These are phyloP conservation scores for Cheilinus undulatus DNA, from an alignment of 2,113 vertebrate genomes.

Conservation along the genomic window DNA sequence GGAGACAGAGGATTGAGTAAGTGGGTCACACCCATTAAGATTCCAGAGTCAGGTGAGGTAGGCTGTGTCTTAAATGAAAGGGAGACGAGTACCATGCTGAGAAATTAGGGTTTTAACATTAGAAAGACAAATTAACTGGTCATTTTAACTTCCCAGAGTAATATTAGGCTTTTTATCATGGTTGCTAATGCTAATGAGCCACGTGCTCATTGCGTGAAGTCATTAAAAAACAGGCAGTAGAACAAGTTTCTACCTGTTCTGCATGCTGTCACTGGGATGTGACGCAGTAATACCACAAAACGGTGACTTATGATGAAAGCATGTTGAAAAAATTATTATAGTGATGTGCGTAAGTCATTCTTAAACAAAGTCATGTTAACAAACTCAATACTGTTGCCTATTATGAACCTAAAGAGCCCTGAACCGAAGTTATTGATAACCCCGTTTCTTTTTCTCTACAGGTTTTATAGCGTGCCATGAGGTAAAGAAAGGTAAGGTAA, in stretches of 20 bases:
- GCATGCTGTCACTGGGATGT: background rate
- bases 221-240: background rate
- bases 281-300: background rate
- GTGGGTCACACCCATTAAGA: slow-evolving; percentile 17
- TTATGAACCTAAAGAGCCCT: no score
- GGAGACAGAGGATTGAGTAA: background rate
- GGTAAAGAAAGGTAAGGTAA: no score
- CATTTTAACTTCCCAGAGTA: background rate
- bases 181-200: no score
- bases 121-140: no score
- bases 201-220: background rate
- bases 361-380: no score
- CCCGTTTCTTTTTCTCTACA: no score
- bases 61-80: no score
- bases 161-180: background rate
- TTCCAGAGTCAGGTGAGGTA: slow-evolving; percentile 9
- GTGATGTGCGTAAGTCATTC: no score
- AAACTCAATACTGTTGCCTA: no score
- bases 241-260: background rate
- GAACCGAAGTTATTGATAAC: no score
- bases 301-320: background rate
- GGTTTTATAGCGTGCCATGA: no score
- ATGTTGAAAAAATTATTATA: no score
- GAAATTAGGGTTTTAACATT: background rate
- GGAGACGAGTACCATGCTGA: background rate